phyloP scores from a whole-genome alignment of 92 coral and sea anemone species.

The Phenganax subtilis region DNA sequence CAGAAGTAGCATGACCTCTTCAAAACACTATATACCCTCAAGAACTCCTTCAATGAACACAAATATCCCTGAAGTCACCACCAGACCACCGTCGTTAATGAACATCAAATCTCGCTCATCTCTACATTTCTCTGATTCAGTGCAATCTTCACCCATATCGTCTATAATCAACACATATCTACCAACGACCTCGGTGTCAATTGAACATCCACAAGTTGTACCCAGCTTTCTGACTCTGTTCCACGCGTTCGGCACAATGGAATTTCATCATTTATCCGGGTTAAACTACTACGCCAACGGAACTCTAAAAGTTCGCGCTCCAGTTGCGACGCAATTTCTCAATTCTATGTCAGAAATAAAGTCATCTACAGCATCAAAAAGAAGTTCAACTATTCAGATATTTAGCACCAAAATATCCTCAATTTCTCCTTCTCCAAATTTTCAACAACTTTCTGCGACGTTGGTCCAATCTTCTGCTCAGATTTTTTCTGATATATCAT shows the following conservation, averaged over 20 bases:
- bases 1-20: neutral
- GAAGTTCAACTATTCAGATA: too few relatives aligned
- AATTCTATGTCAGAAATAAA: neutral
- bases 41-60: neutral
- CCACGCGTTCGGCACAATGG: slow-evolving; percentile 38
- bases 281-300: slow-evolving; percentile 33
- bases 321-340: neutral
- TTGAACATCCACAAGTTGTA: slow-evolving; percentile 1
- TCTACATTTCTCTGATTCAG: neutral
- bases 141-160: neutral
- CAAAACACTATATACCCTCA: neutral
- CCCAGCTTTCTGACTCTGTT: slow-evolving; percentile 4
- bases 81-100: neutral
- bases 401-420: neutral
- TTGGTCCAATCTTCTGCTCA: neutral
- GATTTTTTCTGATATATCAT: neutral
- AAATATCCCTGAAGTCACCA: neutral
- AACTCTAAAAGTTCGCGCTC: slow-evolving; percentile 27
- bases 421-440: slow-evolving; percentile 5
- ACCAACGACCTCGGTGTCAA: neutral
- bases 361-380: neutral
- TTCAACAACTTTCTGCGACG: neutral
- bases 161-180: slow-evolving; percentile 2
- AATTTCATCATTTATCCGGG: slow-evolving; percentile 29
- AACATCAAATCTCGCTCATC: neutral